phyloP scores from a whole-genome alignment of 92 coral and sea anemone genomes.

The Porites cylindrica region DNA sequence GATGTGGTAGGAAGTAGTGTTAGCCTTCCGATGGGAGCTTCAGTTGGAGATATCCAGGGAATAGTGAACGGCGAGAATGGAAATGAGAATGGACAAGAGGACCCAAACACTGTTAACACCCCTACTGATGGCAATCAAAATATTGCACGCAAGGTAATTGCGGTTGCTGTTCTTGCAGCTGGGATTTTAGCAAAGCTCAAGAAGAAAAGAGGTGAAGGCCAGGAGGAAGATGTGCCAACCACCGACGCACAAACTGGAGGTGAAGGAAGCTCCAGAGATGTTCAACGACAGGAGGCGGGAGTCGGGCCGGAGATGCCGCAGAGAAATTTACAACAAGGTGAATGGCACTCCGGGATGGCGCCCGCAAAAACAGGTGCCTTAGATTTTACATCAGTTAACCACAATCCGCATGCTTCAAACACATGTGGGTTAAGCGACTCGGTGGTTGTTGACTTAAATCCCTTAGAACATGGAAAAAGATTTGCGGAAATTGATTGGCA shows the following conservation, averaged over 20 bases:
- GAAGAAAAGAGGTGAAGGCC: constrained; percentile 47
- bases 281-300: constrained; percentile 21
- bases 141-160: constrained; percentile 68
- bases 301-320: constrained; percentile 14
- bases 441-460: constrained; percentile 42
- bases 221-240: constrained; percentile 39
- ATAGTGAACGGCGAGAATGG: constrained; percentile 31
- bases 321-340: constrained; percentile 20
- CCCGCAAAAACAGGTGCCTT: constrained; percentile 32
- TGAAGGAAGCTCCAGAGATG: constrained; percentile 22
- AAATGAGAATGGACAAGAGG: constrained; percentile 42
- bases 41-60: constrained; percentile 28
- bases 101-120: constrained; percentile 23
- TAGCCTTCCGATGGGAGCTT: constrained; percentile 23
- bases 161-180: constrained; percentile 72
- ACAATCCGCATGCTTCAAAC: constrained; percentile 30
- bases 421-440: constrained; percentile 31
- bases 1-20: constrained; percentile 46
- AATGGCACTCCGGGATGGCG: constrained; percentile 27
- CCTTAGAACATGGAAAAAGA: constrained; percentile 17
- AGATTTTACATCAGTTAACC: constrained; percentile 13
- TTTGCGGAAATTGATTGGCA: constrained; percentile 27
- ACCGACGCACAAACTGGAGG: neutral
- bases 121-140: constrained; percentile 53
- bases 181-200: constrained; percentile 70